Percentiles rank a stretch among this genome's conserved stretches.
Conservation (phyloP, 2,797 vertebrate species). For the Sebastes iracundus region DNA sequence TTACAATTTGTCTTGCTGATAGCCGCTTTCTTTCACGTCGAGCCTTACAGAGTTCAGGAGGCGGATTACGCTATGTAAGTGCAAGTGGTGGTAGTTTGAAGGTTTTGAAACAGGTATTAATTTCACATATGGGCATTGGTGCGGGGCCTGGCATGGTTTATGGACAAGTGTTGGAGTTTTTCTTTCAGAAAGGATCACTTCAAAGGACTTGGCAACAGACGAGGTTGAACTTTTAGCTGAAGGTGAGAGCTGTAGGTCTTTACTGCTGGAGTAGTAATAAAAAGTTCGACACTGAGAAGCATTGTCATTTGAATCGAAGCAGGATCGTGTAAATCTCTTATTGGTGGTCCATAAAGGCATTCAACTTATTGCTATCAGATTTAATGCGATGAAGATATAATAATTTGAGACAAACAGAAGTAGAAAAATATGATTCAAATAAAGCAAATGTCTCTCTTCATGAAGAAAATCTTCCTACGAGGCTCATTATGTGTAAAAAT, state of each 20-base stretch:
- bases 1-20: conserved; percentile 57
- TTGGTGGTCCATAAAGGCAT: background rate
- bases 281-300: conserved; percentile 45
- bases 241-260: conserved; percentile 70
- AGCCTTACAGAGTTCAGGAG: conserved; percentile 14
- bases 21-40: conserved; percentile 12
- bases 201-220: conserved; percentile 67
- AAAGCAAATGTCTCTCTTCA: background rate
- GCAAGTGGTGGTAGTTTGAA: conserved; percentile 17
- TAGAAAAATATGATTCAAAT: background rate
- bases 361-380: background rate
- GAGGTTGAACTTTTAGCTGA: conserved; percentile 59
- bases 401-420: background rate
- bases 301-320: conserved; percentile 38
- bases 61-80: background rate
- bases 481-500: background rate
- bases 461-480: background rate
- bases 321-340: conserved; percentile 12
- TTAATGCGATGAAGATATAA: background rate
- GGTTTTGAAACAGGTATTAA: conserved; percentile 58
- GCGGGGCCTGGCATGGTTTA: conserved; percentile 62
- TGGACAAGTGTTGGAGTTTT: conserved; percentile 63
- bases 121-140: conserved; percentile 69
- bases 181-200: conserved; percentile 71
- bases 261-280: conserved; percentile 43